phyloP scores from a whole-genome alignment of 2,888 invertebrate genomes.

The Pyrrhosoma nymphula region DNA sequence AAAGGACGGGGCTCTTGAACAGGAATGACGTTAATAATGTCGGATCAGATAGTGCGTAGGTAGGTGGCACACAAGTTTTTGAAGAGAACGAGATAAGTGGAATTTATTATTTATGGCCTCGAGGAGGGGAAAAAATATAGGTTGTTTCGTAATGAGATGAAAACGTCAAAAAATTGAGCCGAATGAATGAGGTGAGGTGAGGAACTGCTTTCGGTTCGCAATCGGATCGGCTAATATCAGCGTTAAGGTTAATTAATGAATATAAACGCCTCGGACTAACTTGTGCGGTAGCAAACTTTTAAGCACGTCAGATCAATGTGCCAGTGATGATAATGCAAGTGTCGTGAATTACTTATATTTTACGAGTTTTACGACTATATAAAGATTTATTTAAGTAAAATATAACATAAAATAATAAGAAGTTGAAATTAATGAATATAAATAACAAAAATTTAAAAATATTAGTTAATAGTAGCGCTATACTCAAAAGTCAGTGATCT shows the following conservation, averaged over 20 bases:
- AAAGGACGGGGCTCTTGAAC: slow-evolving; percentile 48
- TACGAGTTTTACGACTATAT: no score
- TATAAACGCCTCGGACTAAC: background rate
- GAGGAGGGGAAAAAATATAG: slow-evolving; percentile 33
- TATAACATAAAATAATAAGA: no score
- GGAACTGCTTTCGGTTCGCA: background rate
- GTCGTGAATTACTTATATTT: no score
- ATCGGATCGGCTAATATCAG: background rate
- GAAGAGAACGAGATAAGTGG: slow-evolving; percentile 23
- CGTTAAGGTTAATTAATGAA: background rate
- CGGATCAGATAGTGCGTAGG: slow-evolving; percentile 57
- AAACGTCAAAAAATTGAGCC: slow-evolving; percentile 23
- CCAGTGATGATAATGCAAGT: background rate
- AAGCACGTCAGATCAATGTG: background rate
- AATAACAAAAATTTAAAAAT: no score
- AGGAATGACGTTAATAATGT: slow-evolving; percentile 65
- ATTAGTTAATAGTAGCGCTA: no score
- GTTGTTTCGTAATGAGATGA: slow-evolving; percentile 36
- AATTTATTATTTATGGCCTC: background rate
- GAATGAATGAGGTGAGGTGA: slow-evolving; percentile 31
- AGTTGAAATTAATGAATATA: no score
- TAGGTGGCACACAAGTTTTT: slow-evolving; percentile 48
- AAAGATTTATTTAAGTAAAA: no score
- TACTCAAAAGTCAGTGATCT: no score
- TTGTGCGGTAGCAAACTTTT: background rate